A percentile compares a stretch with the other conserved stretches of the same genome.
Conservation (phyloP, 2,797 vertebrate species). For the Orientallactaga sibirica region DNA sequence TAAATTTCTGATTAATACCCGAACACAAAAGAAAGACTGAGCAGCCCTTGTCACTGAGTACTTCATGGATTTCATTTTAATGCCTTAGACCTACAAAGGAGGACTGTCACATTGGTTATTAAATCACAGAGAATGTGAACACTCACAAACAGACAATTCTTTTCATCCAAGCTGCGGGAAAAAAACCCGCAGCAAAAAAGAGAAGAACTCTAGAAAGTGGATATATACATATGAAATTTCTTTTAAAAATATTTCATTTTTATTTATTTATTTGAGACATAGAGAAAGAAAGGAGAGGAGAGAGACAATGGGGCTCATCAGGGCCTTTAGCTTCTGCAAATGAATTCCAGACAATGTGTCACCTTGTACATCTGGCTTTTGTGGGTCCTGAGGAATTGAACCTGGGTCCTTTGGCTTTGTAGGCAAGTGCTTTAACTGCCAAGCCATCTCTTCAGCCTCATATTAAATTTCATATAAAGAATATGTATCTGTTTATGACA, state of each 20-base stretch:
- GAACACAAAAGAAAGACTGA: constrained; percentile 51
- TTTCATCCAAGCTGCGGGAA: constrained; percentile 54
- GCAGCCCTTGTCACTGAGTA: constrained; percentile 27
- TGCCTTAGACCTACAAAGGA: constrained; percentile 56
- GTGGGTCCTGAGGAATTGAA: no score
- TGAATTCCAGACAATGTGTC: no score
- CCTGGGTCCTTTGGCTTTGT: no score
- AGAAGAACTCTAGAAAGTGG: constrained; percentile 35
- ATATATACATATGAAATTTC: not conserved
- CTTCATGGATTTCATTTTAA: constrained; percentile 60
- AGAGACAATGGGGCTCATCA: no score
- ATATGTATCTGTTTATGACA: constrained; percentile 17
- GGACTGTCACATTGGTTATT: constrained; percentile 66
- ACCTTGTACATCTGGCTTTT: no score
- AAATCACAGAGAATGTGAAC: constrained; percentile 53
- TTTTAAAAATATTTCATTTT: no score
- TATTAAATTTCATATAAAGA: constrained; percentile 55
- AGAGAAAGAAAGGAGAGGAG: no score
- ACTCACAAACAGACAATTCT: constrained; percentile 40
- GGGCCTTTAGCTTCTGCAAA: not conserved
- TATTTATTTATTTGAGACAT: no score
- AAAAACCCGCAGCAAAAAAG: constrained; percentile 50
- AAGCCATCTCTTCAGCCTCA: not conserved
- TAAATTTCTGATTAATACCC: constrained; percentile 65
- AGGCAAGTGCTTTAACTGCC: no score